These are phyloP conservation scores for Caracal caracal DNA, from an alignment of 2,113 vertebrate genomes.

Conservation along the genomic window DNA sequence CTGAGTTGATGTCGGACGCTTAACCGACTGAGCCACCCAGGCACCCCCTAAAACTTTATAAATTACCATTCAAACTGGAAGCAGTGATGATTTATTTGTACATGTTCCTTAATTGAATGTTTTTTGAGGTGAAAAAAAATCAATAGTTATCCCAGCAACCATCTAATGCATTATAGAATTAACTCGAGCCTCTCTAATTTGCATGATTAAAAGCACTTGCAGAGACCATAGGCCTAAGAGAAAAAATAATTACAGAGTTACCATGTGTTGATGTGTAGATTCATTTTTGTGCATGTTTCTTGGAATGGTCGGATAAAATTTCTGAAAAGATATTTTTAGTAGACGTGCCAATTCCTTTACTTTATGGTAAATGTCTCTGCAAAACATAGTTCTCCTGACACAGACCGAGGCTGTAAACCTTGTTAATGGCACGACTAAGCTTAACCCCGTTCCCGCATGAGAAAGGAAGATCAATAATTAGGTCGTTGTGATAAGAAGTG, in stretches of 20 bases:
- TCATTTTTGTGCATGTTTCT: not conserved
- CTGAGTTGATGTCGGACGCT: too few species aligned
- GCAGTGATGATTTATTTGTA: slow-evolving; percentile 34
- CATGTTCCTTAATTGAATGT: slow-evolving; percentile 7
- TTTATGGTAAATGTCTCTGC: not conserved
- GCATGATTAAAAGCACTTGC: slow-evolving; percentile 59
- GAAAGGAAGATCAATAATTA: not conserved
- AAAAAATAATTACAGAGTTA: not conserved
- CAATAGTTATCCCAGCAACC: slow-evolving; percentile 40
- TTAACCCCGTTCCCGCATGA: not conserved
- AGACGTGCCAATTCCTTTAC: not conserved
- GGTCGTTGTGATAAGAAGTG: not conserved
- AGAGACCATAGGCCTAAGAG: not conserved
- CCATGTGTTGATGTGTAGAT: not conserved
- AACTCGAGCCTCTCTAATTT: slow-evolving; percentile 29
- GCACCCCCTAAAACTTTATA: not conserved
- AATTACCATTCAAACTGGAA: not conserved
- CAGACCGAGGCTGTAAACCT: not conserved
- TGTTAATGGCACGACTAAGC: not conserved
- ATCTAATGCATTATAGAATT: slow-evolving; percentile 52
- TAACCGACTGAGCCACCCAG: too few species aligned
- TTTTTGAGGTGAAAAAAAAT: not conserved
- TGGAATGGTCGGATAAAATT: not conserved
- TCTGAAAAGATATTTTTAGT: not conserved
- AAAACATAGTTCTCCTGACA: not conserved